These are phyloP conservation scores for Argopecten irradians DNA, from an alignment of 1,140 invertebrate species.

Conservation along the genomic window DNA sequence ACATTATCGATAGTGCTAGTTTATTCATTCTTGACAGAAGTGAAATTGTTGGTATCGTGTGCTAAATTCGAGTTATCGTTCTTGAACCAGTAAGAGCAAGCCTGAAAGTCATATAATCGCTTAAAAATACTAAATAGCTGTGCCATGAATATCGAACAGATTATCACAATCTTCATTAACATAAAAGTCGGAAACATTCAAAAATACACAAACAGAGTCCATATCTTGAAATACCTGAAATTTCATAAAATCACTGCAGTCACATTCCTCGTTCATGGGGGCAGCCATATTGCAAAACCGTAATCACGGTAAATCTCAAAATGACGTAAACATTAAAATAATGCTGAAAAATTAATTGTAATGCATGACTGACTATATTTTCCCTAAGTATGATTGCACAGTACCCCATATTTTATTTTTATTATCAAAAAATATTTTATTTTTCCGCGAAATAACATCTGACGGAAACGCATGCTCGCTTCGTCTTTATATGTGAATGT, in stretches of 20 bases:
- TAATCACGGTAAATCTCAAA: constrained; percentile 31
- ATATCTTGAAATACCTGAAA: constrained; percentile 59
- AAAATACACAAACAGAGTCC: not conserved
- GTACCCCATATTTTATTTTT: constrained; percentile 8
- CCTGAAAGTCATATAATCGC: not conserved
- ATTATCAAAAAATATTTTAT: constrained; percentile 25
- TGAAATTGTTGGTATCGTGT: too few relatives aligned
- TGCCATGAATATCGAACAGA: not conserved
- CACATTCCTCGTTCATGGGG: constrained; percentile 56
- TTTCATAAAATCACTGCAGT: constrained; percentile 65
- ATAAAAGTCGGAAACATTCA: not conserved
- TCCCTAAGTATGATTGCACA: not conserved
- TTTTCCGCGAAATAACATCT: constrained; percentile 13
- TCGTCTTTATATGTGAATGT: constrained; percentile 31
- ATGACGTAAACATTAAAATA: not conserved
- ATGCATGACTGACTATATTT: not conserved
- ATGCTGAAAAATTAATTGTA: not conserved
- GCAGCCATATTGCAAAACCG: constrained; percentile 63
- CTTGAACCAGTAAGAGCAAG: not conserved
- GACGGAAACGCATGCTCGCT: constrained; percentile 31
- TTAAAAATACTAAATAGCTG: not conserved
- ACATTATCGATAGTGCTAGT: too few relatives aligned
- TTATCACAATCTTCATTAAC: not conserved
- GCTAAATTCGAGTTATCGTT: too few relatives aligned
- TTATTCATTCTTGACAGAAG: too few relatives aligned